Conservation (phyloP, 2,888 invertebrate species). For the Aelia acuminata region DNA sequence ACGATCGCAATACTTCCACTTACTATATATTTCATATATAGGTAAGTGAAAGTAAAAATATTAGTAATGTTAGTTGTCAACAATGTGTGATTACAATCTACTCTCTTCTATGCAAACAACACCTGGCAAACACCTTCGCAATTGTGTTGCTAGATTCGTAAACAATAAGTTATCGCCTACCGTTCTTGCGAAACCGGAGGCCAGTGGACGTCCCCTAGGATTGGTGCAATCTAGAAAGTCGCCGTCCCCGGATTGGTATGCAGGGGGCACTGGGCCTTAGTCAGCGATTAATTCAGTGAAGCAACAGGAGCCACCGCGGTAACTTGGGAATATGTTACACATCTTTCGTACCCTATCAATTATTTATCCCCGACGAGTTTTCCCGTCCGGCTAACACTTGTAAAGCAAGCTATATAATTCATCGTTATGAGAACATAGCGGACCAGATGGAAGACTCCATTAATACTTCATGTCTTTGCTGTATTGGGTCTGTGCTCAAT, state of each 20-base stretch:
- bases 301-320: constrained; percentile 15
- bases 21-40: too few species aligned
- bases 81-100: neutral
- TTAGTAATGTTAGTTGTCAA: too few species aligned
- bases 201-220: neutral
- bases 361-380: neutral
- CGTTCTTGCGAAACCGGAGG: neutral
- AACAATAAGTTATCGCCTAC: constrained; percentile 3
- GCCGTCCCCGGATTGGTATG: neutral
- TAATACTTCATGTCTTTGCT: constrained; percentile 2
- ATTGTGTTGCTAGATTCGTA: neutral
- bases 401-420: neutral
- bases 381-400: neutral
- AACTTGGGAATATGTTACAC: constrained; percentile 4
- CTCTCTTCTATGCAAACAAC: too few species aligned
- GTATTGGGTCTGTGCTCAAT: neutral
- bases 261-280: constrained; percentile 28
- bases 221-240: constrained; percentile 43
- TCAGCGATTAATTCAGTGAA: constrained; percentile 48
- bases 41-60: too few species aligned
- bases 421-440: neutral
- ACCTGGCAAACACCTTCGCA: neutral
- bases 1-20: too few species aligned
- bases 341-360: neutral
- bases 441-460: constrained; percentile 3